Evolutionary conservation across 1,140 invertebrate genomes (phyloP).

Genomic region (Pomacea maculata): DNA sequence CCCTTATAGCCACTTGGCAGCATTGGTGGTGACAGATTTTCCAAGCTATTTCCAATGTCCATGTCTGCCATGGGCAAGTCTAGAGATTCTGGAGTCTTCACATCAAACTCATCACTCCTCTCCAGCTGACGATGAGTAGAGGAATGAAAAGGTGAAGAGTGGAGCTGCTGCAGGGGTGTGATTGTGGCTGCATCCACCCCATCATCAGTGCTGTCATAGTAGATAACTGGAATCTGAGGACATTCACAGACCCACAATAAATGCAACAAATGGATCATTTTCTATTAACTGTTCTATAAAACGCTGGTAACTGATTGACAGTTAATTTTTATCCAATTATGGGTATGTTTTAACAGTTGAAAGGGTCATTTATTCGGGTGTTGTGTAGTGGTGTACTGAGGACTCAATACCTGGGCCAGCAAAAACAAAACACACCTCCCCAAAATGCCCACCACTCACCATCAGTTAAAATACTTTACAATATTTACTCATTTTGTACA

Average conservation of each 20-base stretch:
- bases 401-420: neutral
- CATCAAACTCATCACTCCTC: slow-evolving; percentile 5
- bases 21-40: neutral
- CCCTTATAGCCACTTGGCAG: slow-evolving; percentile 1
- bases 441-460: neutral
- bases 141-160: neutral
- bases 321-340: neutral
- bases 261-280: neutral
- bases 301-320: neutral
- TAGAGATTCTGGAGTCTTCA: slow-evolving; percentile 10
- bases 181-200: neutral
- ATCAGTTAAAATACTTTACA: no score
- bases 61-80: slow-evolving; percentile 12
- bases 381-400: neutral
- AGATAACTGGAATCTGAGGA: slow-evolving; percentile 20
- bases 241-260: neutral
- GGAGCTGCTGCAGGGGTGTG: neutral
- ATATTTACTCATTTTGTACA: no score
- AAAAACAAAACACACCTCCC: neutral
- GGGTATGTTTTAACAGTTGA: neutral
- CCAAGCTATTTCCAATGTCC: neutral
- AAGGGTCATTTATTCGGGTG: neutral
- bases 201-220: slow-evolving; percentile 18
- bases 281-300: neutral
- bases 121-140: slow-evolving; percentile 3